These are phyloP conservation scores for Colletes latitarsis DNA, from an alignment of 1,140 invertebrate genomes.

Conservation along the genomic window DNA sequence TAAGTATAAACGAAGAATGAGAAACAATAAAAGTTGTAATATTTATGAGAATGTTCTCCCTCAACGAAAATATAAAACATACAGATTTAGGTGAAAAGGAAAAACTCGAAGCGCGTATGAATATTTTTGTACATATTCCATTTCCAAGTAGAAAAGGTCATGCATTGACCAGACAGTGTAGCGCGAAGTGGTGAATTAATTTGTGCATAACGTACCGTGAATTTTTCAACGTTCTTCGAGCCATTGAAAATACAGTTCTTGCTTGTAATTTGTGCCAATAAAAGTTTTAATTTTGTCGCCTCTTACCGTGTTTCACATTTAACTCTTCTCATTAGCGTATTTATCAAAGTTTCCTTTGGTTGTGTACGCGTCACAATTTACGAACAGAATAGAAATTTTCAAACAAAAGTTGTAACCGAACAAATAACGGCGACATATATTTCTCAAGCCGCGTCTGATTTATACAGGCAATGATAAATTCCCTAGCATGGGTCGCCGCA, in stretches of 20 bases:
- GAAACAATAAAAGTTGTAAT: too few relatives aligned
- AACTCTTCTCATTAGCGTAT: neutral
- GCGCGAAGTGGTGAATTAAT: neutral
- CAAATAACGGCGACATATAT: neutral
- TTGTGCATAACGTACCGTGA: neutral
- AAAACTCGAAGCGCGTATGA: too few relatives aligned
- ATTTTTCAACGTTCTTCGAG: neutral
- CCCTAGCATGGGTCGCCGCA: constrained; percentile 34
- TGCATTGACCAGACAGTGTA: neutral
- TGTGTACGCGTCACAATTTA: too few relatives aligned
- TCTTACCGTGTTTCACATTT: neutral
- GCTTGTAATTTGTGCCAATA: neutral
- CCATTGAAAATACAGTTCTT: neutral
- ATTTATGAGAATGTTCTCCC: too few relatives aligned
- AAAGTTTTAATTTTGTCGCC: neutral
- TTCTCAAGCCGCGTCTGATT: constrained; percentile 59
- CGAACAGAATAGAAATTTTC: neutral
- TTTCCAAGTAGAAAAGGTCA: constrained; percentile 1
- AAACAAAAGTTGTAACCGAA: neutral
- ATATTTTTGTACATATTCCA: too few relatives aligned
- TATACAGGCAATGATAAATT: constrained; percentile 70
- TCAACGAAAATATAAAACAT: too few relatives aligned
- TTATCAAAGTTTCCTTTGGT: neutral
- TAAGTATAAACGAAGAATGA: too few relatives aligned
- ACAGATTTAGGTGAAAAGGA: too few relatives aligned